A percentile compares a stretch with the other conserved stretches of the same genome.
phyloP scores from a whole-genome alignment of 2,888 invertebrate genomes.

The Sesia apiformis region DNA sequence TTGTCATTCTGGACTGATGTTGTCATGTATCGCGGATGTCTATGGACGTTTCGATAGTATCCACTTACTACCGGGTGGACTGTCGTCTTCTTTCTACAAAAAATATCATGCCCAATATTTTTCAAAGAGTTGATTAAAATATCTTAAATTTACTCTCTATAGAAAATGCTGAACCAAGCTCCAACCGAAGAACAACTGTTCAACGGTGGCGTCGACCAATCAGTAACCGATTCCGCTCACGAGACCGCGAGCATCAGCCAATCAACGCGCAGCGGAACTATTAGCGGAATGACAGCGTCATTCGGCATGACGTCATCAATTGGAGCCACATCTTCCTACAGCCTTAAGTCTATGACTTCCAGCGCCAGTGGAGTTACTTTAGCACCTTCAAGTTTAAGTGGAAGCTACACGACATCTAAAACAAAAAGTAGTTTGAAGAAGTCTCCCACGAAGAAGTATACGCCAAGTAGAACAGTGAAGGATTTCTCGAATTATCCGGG shows the following conservation, averaged over 20 bases:
- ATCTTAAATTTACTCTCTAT: slow-evolving; percentile 3
- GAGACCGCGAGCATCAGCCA: slow-evolving; percentile 52
- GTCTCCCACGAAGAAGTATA: slow-evolving; percentile 55
- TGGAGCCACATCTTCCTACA: slow-evolving; percentile 57
- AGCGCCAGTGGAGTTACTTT: slow-evolving; percentile 51
- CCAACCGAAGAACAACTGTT: slow-evolving; percentile 54
- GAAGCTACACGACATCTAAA: slow-evolving; percentile 52
- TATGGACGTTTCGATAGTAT: too few species aligned
- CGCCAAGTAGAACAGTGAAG: slow-evolving; percentile 40
- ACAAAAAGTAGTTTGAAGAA: slow-evolving; percentile 63
- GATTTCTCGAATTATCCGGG: slow-evolving; percentile 51
- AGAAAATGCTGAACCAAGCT: slow-evolving; percentile 68
- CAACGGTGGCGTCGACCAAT: slow-evolving; percentile 38
- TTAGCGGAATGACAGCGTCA: slow-evolving; percentile 46
- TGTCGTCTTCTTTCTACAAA: too few species aligned
- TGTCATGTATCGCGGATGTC: too few species aligned
- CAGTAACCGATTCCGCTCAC: slow-evolving; percentile 29
- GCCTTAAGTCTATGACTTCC: slow-evolving; percentile 51
- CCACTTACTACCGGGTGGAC: too few species aligned
- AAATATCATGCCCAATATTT: too few species aligned
- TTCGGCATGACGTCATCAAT: slow-evolving; percentile 55
- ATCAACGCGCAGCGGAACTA: slow-evolving; percentile 44
- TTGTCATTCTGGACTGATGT: too few species aligned
- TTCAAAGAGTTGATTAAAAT: too few species aligned
- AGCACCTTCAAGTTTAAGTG: slow-evolving; percentile 56